Conservation (phyloP, 2,888 invertebrate species). For the Brachyptera putata region DNA sequence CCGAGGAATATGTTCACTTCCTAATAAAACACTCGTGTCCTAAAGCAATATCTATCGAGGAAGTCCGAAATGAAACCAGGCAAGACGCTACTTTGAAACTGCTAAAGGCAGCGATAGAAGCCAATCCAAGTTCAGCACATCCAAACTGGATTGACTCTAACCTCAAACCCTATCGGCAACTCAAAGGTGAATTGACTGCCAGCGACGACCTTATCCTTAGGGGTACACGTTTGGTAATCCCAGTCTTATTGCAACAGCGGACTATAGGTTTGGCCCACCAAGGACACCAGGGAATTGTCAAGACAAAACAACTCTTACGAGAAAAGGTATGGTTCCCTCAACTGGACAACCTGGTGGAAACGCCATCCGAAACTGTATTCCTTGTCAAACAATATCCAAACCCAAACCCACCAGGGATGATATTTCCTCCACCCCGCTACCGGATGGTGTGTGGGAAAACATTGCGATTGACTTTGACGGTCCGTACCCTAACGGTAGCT, state of each 20-base stretch:
- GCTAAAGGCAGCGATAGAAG: not conserved
- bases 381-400: not conserved
- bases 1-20: not conserved
- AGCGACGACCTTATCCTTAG: not conserved
- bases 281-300: constrained; percentile 7
- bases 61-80: not conserved
- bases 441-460: not conserved
- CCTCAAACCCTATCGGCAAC: not conserved
- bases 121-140: too few species aligned
- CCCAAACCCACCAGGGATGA: not conserved
- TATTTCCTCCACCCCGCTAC: not conserved
- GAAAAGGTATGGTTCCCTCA: constrained; percentile 9
- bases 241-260: not conserved
- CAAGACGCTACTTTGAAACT: not conserved
- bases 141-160: too few species aligned
- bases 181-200: not conserved
- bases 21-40: not conserved
- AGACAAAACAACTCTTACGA: not conserved
- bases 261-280: not conserved
- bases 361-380: not conserved
- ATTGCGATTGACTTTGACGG: constrained; percentile 6
- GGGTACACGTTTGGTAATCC: not conserved
- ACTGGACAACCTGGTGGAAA: not conserved
- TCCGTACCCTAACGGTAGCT: constrained; percentile 1
- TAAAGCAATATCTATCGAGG: not conserved